Percentiles rank a stretch among this genome's conserved stretches.
phyloP scores from a whole-genome alignment of 2,113 vertebrate genomes.

The Halichoerus grypus region DNA sequence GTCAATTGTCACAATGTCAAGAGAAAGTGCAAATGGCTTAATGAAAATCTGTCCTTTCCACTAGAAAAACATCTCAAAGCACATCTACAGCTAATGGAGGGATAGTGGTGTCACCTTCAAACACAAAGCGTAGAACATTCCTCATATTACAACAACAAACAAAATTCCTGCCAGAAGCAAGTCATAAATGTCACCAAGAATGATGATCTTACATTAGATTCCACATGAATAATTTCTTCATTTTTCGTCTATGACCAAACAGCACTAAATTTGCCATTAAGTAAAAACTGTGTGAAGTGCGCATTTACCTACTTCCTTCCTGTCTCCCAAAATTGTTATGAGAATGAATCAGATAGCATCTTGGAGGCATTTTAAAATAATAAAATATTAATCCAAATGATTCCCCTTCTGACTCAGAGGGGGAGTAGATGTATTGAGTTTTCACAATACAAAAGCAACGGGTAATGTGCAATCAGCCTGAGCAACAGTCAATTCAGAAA shows the following conservation, averaged over 20 bases:
- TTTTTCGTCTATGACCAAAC: slow-evolving; percentile 73
- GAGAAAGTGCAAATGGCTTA: slow-evolving; percentile 15
- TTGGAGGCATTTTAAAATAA: slow-evolving; percentile 70
- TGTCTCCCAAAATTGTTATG: slow-evolving; percentile 55
- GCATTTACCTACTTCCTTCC: slow-evolving; percentile 72
- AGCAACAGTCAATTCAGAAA: slow-evolving; percentile 35
- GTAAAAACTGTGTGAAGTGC: slow-evolving; percentile 57
- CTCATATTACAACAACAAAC: slow-evolving; percentile 59
- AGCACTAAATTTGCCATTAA: slow-evolving; percentile 74
- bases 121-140: background rate
- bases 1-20: background rate
- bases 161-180: slow-evolving; percentile 73
- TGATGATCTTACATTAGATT: slow-evolving; percentile 72
- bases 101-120: slow-evolving; percentile 62
- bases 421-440: slow-evolving; percentile 52
- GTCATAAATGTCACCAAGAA: slow-evolving; percentile 74
- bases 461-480: background rate
- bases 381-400: slow-evolving; percentile 77
- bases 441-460: slow-evolving; percentile 17
- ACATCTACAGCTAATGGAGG: background rate
- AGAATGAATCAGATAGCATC: slow-evolving; percentile 63
- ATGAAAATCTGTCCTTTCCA: slow-evolving; percentile 46
- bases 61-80: slow-evolving; percentile 31
- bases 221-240: slow-evolving; percentile 72
- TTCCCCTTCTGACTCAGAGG: slow-evolving; percentile 44